Conservation (phyloP, 2,797 vertebrate species). For the Spinibarbus caldwelli region DNA sequence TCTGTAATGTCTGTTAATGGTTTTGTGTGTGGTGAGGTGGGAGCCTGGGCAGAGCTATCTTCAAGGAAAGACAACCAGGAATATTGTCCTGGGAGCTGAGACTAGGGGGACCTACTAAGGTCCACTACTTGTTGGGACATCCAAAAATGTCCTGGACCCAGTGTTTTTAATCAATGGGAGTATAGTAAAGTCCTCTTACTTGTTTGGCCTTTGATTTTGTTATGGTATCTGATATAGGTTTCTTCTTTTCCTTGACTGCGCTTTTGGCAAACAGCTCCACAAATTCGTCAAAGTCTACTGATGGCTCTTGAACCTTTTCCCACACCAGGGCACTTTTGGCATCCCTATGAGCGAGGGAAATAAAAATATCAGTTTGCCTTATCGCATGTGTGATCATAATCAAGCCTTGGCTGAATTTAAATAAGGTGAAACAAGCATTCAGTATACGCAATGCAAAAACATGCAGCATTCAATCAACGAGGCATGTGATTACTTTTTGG, state of each 20-base stretch:
- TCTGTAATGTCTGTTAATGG: slow-evolving; percentile 38
- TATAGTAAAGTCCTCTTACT: slow-evolving; percentile 71
- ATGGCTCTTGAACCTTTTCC: slow-evolving; percentile 94
- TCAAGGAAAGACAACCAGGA: background rate
- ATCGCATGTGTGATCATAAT: slow-evolving; percentile 32
- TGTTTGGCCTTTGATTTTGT: slow-evolving; percentile 96
- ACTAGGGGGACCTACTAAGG: background rate
- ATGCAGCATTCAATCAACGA: slow-evolving; percentile 21
- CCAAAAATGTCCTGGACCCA: background rate
- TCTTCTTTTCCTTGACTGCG: slow-evolving; percentile 95
- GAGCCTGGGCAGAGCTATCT: background rate
- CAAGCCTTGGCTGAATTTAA: slow-evolving; percentile 23
- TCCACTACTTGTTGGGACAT: background rate
- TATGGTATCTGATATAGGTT: slow-evolving; percentile 97
- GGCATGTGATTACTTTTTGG: slow-evolving; percentile 86
- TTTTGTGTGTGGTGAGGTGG: slow-evolving; percentile 35
- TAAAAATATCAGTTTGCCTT: slow-evolving; percentile 21
- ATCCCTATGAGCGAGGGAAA: slow-evolving; percentile 73
- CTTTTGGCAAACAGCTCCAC: slow-evolving; percentile 96
- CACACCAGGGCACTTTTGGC: slow-evolving; percentile 85
- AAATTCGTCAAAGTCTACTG: slow-evolving; percentile 93
- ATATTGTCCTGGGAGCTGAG: background rate
- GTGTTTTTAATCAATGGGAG: background rate
- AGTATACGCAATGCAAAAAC: slow-evolving; percentile 24
- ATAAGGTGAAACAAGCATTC: slow-evolving; percentile 31